These are phyloP conservation scores for Rhinatrema bivittatum DNA, from an alignment of 2,797 vertebrate genomes.

Conservation along the genomic window DNA sequence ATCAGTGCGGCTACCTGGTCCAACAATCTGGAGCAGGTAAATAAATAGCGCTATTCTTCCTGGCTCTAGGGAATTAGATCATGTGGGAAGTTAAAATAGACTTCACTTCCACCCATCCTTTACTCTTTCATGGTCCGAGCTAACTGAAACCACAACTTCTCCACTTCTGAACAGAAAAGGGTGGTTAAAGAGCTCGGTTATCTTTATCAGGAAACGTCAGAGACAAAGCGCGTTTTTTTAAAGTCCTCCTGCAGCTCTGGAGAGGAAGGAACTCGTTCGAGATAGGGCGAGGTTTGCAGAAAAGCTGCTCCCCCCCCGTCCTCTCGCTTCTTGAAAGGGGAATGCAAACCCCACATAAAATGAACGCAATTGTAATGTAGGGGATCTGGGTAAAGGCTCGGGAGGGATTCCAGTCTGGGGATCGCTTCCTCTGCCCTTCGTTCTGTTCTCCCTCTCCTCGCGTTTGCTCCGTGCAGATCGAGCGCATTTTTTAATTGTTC, in stretches of 20 bases:
- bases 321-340: too few relatives aligned
- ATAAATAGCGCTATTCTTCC: constrained; percentile 21
- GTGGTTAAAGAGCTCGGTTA: constrained; percentile 37
- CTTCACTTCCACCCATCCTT: constrained; percentile 23
- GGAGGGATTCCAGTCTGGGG: constrained; percentile 20
- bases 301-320: constrained; percentile 10
- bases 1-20: too few relatives aligned
- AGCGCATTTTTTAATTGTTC: constrained; percentile 65
- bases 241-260: not conserved
- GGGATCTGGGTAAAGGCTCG: too few relatives aligned
- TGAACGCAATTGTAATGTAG: too few relatives aligned
- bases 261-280: too few relatives aligned
- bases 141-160: constrained; percentile 31
- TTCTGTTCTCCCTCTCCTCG: constrained; percentile 7
- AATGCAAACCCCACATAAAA: too few relatives aligned
- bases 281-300: too few relatives aligned
- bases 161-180: constrained; percentile 24
- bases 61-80: constrained; percentile 24
- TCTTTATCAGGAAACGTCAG: constrained; percentile 36
- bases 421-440: constrained; percentile 23
- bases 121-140: too few relatives aligned
- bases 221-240: constrained; percentile 24
- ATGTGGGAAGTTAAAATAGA: constrained; percentile 33
- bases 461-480: constrained; percentile 48
- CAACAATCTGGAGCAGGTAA: too few relatives aligned